These are phyloP conservation scores for Thalassarche chlororhynchos DNA, from an alignment of 2,113 vertebrate species.

Conservation along the genomic window DNA sequence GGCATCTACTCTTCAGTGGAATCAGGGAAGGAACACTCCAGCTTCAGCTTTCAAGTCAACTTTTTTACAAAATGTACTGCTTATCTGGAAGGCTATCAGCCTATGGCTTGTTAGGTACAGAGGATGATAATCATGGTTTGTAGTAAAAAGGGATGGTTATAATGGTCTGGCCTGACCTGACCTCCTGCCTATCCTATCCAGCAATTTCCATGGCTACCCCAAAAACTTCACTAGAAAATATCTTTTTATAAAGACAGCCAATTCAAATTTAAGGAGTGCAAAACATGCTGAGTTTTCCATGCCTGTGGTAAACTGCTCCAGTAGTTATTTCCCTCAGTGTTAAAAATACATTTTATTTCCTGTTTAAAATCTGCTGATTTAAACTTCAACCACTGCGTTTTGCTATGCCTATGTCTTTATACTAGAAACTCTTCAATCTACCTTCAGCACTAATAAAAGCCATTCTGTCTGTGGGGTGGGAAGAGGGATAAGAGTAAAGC, in stretches of 20 bases:
- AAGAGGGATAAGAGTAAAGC: background rate
- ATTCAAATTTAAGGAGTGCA: background rate
- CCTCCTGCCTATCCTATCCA: background rate
- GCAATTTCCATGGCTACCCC: background rate
- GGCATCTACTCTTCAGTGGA: background rate
- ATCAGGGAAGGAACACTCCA: background rate
- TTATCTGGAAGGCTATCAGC: background rate
- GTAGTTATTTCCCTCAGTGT: background rate
- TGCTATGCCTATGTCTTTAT: background rate
- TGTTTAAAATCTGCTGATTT: background rate
- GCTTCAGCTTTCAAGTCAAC: background rate
- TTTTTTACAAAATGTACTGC: background rate
- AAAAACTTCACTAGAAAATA: background rate
- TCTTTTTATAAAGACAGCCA: background rate
- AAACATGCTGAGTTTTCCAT: background rate
- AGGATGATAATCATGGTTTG: background rate
- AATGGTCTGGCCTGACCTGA: background rate
- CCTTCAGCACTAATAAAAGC: background rate
- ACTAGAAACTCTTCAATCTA: background rate
- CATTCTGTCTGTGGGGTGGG: background rate
- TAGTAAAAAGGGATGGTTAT: background rate
- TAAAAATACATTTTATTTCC: background rate
- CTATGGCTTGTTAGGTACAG: background rate
- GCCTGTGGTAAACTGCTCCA: background rate
- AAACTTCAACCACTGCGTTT: background rate